Evolutionary conservation across 2,797 vertebrate species (phyloP), one percentile per base, ranked within the genome.

Genomic region (Pseudocheirus occidentalis): DNA sequence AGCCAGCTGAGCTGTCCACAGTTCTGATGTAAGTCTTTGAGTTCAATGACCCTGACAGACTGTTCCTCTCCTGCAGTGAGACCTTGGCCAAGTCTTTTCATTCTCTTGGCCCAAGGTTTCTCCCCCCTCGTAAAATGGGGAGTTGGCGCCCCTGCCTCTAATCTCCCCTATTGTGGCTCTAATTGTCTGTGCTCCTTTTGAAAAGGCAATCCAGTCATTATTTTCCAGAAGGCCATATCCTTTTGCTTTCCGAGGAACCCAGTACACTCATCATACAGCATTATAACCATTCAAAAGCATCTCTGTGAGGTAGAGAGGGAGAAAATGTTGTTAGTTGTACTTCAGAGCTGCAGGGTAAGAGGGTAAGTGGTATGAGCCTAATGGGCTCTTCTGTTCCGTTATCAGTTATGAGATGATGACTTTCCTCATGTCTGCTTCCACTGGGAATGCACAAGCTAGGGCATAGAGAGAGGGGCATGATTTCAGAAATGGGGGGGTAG

Each of bases 251-350:
- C 91, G 95, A 29, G 58, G 55, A 94, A 93, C 93, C n/a, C 40
- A 66, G 5, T 81, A 9, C 91, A n/a, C 94, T 95, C 90, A 93
- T n/a, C 90, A 57, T 13, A 92, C 91, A 40, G 81, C 34, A 59
- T 93, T 56, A 91, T 94, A 96, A 94, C 97, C 96, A 93, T 93
- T 92, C 93, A 94, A 56, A 87, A 95, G 95, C 95, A 89, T 90
- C 92, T 94, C 31, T 53, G 40, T 52, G 55, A 96, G 62, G 89
- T 27, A 31, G 91, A n/a, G 91, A 5, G 92, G 95, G 58, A 56
- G 28, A 11, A 90, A 53, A 73, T 94, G 14, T 90, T 91, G 58
- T 92, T 90, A 93, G 73, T 18, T 92, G 90, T 59, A n/a, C 91
- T 95, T 94, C 93, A 90, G 54, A 89, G 34, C 18, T n/a, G 27